Conservation (phyloP, 2,113 vertebrate genomes). For the Synchiropus splendidus region DNA sequence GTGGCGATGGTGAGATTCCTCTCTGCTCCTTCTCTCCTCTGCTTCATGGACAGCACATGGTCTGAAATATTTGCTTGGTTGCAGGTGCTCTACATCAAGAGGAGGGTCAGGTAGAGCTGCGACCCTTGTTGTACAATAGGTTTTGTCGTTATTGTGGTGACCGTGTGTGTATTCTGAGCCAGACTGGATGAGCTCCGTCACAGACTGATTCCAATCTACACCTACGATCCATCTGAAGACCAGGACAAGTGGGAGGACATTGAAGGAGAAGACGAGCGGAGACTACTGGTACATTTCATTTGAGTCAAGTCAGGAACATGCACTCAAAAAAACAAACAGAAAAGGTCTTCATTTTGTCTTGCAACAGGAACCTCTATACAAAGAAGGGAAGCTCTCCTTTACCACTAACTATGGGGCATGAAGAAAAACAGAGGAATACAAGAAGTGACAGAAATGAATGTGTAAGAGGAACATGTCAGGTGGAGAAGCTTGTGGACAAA, state of each 20-base stretch:
- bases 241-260: conserved; percentile 9
- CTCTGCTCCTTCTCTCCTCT: background rate
- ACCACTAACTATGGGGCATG: conserved; percentile 5
- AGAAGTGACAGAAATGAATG: background rate
- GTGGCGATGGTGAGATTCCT: conserved; percentile 39
- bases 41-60: background rate
- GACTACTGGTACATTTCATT: too few species aligned
- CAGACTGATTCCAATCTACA: conserved; percentile 50
- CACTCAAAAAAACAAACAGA: too few species aligned
- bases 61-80: background rate
- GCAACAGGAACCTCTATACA: conserved; percentile 43
- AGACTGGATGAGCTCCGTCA: conserved; percentile 43
- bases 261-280: too few species aligned
- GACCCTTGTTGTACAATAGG: background rate
- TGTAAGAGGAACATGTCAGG: too few species aligned
- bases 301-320: too few species aligned
- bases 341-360: conserved; percentile 5
- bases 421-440: background rate
- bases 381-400: conserved; percentile 14
- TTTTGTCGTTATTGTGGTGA: background rate
- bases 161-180: background rate
- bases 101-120: conserved; percentile 24
- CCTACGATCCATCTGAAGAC: conserved; percentile 37
- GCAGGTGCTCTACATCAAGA: conserved; percentile 36
- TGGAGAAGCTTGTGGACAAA: too few species aligned